phyloP scores from a whole-genome alignment of 2,888 invertebrate species.

The Biston betularia region DNA sequence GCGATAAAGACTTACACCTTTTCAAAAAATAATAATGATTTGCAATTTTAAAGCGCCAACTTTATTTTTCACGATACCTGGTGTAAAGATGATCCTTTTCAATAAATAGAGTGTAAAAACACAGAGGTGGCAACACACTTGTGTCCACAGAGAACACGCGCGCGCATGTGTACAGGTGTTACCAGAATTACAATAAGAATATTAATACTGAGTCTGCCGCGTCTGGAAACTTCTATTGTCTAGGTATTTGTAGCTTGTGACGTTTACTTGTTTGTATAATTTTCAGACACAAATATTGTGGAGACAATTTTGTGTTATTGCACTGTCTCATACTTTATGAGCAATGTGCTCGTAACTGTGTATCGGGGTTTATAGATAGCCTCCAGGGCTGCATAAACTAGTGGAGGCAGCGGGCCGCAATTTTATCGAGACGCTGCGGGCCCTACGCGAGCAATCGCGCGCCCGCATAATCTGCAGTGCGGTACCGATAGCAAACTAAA shows the following conservation, averaged over 20 bases:
- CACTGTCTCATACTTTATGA: background rate
- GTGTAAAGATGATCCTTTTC: background rate
- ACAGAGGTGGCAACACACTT: conserved; percentile 8
- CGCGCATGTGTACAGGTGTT: conserved; percentile 5
- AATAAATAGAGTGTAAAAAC: conserved; percentile 4
- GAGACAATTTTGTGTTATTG: background rate
- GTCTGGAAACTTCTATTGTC: conserved; percentile 20
- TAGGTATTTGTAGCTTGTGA: conserved; percentile 4
- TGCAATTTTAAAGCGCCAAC: background rate
- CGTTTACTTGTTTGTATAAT: background rate
- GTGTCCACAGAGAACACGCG: conserved; percentile 12
- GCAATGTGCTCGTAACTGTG: background rate
- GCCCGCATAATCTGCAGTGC: conserved; percentile 11
- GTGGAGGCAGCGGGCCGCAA: conserved; percentile 16
- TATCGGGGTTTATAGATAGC: background rate
- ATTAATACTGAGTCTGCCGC: background rate
- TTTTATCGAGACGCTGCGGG: conserved; percentile 28
- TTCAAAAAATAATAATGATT: background rate
- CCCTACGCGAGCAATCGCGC: conserved; percentile 24
- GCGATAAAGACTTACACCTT: too few relatives aligned
- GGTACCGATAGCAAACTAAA: conserved; percentile 18
- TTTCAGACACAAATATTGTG: conserved; percentile 5
- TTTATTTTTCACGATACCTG: background rate
- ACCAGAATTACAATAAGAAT: background rate
- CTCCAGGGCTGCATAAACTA: conserved; percentile 16